Evolutionary conservation across 2,113 vertebrate species (phyloP).

Genomic region (Dipodomys stephensi): DNA sequence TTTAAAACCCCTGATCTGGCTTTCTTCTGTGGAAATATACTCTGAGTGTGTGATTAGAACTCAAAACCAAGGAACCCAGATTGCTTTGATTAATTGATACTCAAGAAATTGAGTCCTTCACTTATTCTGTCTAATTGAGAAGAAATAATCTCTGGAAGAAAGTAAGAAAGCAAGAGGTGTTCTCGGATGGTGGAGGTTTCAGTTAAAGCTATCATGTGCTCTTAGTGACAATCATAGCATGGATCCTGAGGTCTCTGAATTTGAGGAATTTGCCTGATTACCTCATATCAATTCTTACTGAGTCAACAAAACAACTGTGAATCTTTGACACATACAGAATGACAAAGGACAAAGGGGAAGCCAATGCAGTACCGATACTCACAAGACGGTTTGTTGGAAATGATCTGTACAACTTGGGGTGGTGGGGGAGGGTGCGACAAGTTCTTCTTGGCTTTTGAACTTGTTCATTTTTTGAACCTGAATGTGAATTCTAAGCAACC

Average conservation of each 20-base stretch:
- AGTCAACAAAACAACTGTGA: neutral
- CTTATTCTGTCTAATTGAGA: neutral
- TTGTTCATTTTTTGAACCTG: constrained; percentile 40
- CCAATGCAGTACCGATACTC: too few relatives aligned
- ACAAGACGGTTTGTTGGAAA: too few relatives aligned
- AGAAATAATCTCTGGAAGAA: neutral
- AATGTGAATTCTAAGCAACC: constrained; percentile 59
- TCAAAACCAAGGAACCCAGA: constrained; percentile 9
- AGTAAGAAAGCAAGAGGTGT: neutral
- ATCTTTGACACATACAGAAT: neutral
- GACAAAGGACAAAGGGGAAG: too few relatives aligned
- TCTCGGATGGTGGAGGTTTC: neutral
- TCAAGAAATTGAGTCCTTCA: constrained; percentile 1
- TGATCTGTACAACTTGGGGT: too few relatives aligned
- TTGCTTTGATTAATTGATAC: constrained; percentile 37
- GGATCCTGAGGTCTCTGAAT: neutral
- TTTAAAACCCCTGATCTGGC: neutral
- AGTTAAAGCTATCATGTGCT: neutral
- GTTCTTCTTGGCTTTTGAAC: constrained; percentile 37
- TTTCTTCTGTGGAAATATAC: neutral
- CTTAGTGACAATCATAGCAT: neutral
- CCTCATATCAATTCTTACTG: neutral
- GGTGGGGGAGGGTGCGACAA: too few relatives aligned
- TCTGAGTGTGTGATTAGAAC: constrained; percentile 22
- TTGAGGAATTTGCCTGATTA: neutral